Conservation (phyloP, 2,797 vertebrate genomes). For the Zenarchopterus dispar region DNA sequence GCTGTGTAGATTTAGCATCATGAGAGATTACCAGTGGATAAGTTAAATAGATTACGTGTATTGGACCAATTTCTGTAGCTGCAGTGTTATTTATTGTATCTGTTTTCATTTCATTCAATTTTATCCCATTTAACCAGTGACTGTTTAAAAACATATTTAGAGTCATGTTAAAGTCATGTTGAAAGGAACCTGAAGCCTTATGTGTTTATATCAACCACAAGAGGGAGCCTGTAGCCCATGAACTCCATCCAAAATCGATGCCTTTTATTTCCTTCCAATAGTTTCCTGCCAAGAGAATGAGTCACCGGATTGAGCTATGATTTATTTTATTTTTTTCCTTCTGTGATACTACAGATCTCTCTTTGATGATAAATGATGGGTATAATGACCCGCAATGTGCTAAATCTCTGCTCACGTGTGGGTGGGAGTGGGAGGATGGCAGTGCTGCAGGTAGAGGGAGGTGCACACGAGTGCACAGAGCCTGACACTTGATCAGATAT, state of each 20-base stretch:
- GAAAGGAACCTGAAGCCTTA: not conserved
- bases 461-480: slow-evolving; percentile 51
- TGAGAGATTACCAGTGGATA: too few relatives aligned
- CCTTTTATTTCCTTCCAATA: slow-evolving; percentile 56
- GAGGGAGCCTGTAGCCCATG: slow-evolving; percentile 40
- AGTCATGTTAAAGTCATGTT: not conserved
- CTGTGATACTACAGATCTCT: slow-evolving; percentile 47
- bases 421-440: slow-evolving; percentile 71
- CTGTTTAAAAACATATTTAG: not conserved
- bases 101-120: too few relatives aligned
- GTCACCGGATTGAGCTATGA: slow-evolving; percentile 68
- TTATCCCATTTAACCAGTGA: not conserved
- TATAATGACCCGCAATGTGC: slow-evolving; percentile 52
- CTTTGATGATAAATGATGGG: slow-evolving; percentile 57
- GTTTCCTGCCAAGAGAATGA: slow-evolving; percentile 72
- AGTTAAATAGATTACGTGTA: too few relatives aligned
- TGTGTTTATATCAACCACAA: slow-evolving; percentile 36
- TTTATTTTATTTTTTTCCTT: slow-evolving; percentile 54
- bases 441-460: slow-evolving; percentile 51
- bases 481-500: slow-evolving; percentile 36
- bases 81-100: too few relatives aligned
- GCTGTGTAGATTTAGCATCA: too few relatives aligned
- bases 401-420: slow-evolving; percentile 53
- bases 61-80: too few relatives aligned
- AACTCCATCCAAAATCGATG: slow-evolving; percentile 18